Evolutionary conservation across 2,888 invertebrate species (phyloP).

Genomic region (Nomada lathburiana): DNA sequence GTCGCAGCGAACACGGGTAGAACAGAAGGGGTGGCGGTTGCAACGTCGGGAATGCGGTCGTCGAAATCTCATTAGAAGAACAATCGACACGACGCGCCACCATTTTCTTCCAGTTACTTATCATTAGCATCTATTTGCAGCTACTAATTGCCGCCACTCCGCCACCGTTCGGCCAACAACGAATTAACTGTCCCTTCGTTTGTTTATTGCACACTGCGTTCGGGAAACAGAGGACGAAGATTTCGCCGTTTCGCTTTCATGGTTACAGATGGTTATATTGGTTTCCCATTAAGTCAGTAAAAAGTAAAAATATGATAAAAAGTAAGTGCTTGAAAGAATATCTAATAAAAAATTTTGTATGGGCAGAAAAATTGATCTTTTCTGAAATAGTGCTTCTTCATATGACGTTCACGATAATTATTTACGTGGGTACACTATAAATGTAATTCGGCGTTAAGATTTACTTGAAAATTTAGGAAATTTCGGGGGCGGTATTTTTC

Average conservation of each 20-base stretch:
- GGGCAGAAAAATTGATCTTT: no score
- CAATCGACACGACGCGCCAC: constrained; percentile 47
- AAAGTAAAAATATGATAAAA: no score
- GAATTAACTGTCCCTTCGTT: constrained; percentile 15
- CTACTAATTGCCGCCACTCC: constrained; percentile 50
- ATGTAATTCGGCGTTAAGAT: no score
- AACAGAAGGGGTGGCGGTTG: neutral
- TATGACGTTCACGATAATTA: no score
- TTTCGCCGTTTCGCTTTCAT: neutral
- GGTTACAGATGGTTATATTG: neutral
- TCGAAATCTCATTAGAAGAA: constrained; percentile 71
- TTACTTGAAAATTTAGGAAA: no score
- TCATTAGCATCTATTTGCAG: constrained; percentile 61
- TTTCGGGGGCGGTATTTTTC: no score
- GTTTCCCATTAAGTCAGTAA: no score
- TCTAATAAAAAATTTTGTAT: no score
- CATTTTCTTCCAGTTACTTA: constrained; percentile 64
- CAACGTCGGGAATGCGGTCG: constrained; percentile 44
- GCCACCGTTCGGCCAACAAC: neutral
- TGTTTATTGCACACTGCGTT: constrained; percentile 15
- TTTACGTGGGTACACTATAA: no score
- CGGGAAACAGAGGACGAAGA: neutral
- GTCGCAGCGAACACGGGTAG: constrained; percentile 18
- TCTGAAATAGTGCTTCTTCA: no score
- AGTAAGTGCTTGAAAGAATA: no score